A percentile compares a stretch with the other conserved stretches of the same genome.
These are phyloP conservation scores for Frankliniella fusca DNA, from an alignment of 2,888 invertebrate species.

Conservation along the genomic window DNA sequence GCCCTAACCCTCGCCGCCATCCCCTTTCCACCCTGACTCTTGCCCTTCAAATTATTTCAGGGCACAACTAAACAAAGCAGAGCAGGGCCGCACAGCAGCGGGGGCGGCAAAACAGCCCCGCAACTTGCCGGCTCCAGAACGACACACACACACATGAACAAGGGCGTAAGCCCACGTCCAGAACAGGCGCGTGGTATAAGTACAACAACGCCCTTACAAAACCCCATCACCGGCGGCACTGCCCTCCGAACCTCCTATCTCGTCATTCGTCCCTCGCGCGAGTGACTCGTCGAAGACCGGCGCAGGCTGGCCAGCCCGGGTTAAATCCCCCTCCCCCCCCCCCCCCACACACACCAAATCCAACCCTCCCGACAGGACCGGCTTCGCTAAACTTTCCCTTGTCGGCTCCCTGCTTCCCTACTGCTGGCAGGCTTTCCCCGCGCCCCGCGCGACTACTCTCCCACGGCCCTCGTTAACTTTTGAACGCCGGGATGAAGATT, in stretches of 20 bases:
- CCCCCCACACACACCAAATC: neutral
- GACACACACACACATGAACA: too few relatives aligned
- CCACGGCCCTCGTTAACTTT: conserved; percentile 1
- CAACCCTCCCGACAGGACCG: neutral
- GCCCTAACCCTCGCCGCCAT: neutral
- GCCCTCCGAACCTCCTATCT: too few relatives aligned
- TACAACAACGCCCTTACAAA: too few relatives aligned
- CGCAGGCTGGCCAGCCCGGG: neutral
- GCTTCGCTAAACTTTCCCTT: neutral
- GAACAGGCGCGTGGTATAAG: too few relatives aligned
- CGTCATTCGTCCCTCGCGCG: too few relatives aligned
- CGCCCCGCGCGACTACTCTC: neutral
- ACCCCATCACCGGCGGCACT: too few relatives aligned
- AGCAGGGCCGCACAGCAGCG: neutral
- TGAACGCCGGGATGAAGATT: neutral
- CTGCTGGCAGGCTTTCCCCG: too few relatives aligned
- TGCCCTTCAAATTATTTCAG: too few relatives aligned
- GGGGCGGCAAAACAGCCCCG: neutral
- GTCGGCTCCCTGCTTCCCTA: neutral
- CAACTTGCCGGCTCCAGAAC: too few relatives aligned
- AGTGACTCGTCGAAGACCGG: too few relatives aligned
- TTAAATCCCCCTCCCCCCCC: neutral
- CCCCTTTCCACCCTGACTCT: too few relatives aligned
- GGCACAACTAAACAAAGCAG: neutral
- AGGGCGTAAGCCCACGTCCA: too few relatives aligned